These are phyloP conservation scores for Philhelius pedissequus DNA, from an alignment of 2,888 invertebrate genomes.

Conservation along the genomic window DNA sequence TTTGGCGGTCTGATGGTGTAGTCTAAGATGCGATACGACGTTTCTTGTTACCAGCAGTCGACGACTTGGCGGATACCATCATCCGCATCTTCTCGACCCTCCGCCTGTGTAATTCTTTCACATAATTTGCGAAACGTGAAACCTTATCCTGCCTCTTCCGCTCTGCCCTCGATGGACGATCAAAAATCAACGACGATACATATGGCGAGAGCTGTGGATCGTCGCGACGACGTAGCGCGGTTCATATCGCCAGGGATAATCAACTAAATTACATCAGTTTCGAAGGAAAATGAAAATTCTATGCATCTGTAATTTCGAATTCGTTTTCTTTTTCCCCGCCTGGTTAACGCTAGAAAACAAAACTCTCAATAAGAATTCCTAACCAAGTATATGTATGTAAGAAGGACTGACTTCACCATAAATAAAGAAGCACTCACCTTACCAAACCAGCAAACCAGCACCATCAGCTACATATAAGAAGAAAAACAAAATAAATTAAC, in stretches of 20 bases:
- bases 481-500: constrained; percentile 63
- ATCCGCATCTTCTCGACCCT: constrained; percentile 38
- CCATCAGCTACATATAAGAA: not conserved
- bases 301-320: constrained; percentile 64
- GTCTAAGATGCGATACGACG: constrained; percentile 42
- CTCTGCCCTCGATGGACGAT: not conserved
- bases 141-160: not conserved
- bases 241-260: constrained; percentile 64
- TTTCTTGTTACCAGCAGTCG: constrained; percentile 52
- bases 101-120: constrained; percentile 43
- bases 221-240: not conserved
- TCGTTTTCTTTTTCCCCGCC: constrained; percentile 60
- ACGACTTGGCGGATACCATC: constrained; percentile 48
- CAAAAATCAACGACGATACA: not conserved
- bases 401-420: constrained; percentile 18
- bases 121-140: constrained; percentile 67
- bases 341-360: constrained; percentile 26
- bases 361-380: not conserved
- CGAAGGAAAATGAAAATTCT: constrained; percentile 69
- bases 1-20: not conserved
- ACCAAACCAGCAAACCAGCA: not conserved
- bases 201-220: not conserved
- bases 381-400: not conserved
- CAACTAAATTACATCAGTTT: constrained; percentile 67
- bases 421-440: constrained; percentile 23